Percentiles rank a stretch among this genome's conserved stretches.
Conservation (phyloP, 2,797 vertebrate species). For the Bovichtus variegatus region DNA sequence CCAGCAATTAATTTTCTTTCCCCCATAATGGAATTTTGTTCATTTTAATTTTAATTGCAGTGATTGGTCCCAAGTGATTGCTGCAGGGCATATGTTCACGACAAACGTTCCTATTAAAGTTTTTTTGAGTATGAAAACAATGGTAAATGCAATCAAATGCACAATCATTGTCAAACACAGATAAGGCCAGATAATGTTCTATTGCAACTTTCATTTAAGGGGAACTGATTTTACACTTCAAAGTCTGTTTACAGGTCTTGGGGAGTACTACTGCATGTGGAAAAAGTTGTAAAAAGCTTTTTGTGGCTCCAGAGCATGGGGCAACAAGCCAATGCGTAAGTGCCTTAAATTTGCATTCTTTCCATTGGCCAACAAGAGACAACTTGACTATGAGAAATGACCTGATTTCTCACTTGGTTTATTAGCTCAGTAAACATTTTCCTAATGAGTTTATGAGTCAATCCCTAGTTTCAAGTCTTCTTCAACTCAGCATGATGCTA, state of each 20-base stretch:
- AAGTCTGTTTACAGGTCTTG: neutral
- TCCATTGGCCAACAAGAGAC: too few species aligned
- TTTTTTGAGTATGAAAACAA: conserved; percentile 35
- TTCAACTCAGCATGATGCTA: too few species aligned
- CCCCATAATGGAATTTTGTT: conserved; percentile 59
- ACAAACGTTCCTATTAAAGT: conserved; percentile 43
- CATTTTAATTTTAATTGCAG: conserved; percentile 73
- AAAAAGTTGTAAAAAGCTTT: neutral
- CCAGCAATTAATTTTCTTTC: conserved; percentile 40
- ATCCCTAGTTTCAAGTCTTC: too few species aligned
- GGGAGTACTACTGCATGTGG: neutral
- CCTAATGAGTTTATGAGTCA: too few species aligned
- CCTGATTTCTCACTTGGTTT: too few species aligned
- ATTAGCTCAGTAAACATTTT: too few species aligned
- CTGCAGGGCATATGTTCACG: conserved; percentile 30
- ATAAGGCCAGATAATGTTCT: conserved; percentile 27
- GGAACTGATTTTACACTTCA: conserved; percentile 15
- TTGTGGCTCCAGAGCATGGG: neutral
- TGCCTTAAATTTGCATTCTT: too few species aligned
- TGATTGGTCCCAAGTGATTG: conserved; percentile 57
- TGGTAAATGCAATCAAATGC: conserved; percentile 19
- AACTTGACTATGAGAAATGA: too few species aligned
- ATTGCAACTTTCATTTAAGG: conserved; percentile 23
- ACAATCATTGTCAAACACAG: conserved; percentile 27
- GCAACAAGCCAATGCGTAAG: too few species aligned